Conservation (phyloP, 2,797 vertebrate species). For the Pachyuromys duprasi region DNA sequence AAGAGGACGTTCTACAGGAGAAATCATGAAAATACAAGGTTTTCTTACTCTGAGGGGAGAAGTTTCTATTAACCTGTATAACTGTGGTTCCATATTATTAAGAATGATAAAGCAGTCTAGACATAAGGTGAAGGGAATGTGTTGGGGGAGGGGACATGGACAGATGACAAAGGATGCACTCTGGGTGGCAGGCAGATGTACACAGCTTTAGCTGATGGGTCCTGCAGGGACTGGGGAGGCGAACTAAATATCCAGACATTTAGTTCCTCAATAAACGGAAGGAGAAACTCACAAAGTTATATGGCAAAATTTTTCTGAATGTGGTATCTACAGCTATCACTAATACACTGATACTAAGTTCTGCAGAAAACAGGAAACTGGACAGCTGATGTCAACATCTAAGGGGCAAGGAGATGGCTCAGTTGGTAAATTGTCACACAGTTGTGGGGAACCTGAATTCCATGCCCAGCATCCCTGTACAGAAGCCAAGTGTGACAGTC, state of each 20-base stretch:
- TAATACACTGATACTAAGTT: not conserved
- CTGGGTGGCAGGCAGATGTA: not conserved
- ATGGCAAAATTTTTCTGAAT: not conserved
- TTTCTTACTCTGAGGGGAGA: not conserved
- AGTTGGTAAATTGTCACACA: not conserved
- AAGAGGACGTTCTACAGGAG: not conserved
- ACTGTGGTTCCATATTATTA: not conserved
- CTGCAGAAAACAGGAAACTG: not conserved
- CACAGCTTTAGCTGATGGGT: not conserved
- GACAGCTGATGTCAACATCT: not conserved
- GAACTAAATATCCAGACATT: not conserved
- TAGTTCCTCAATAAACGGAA: not conserved
- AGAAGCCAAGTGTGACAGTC: not conserved
- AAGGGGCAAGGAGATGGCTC: not conserved
- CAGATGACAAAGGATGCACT: not conserved
- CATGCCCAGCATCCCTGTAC: not conserved
- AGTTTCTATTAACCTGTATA: not conserved
- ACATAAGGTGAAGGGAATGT: not conserved
- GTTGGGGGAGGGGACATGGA: not conserved
- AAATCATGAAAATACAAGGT: not conserved
- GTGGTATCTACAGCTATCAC: not conserved
- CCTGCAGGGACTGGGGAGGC: not conserved
- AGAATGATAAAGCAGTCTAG: not conserved
- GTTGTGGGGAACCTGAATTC: not conserved
- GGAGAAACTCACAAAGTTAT: not conserved